Evolutionary conservation across 2,113 vertebrate genomes (phyloP), one percentile per base, ranked within the genome.

Genomic region (Gracilinanus agilis): DNA sequence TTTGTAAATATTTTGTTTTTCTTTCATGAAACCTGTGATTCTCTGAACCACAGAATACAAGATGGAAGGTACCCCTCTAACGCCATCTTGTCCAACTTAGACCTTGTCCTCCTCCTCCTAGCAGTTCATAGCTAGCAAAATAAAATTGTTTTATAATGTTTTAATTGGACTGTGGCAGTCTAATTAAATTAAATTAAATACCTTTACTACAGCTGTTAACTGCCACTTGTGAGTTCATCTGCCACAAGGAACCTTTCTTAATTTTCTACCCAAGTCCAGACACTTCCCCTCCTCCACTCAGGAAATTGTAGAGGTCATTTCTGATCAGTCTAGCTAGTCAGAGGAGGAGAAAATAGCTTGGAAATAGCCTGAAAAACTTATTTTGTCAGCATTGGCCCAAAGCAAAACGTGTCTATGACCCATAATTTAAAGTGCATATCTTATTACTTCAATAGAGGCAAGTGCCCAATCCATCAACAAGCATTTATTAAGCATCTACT

Each of bases 271-370:
- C 90, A 88, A 53, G 19, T 29, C 91, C 44, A 92, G 44, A 19
- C 44, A 54, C 89, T 93, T 93, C 93, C 67, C n/a, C 13, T 58
- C 90, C 29, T 90, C 58, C 53, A 89, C 21, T 90, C 55, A 88
- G 24, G 75, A 94, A 55, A 55, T 54, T 49, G 34, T 54, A 95
- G 34, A 11, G 12, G 4, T 3, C 54, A 24, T 91, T 96, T 91
- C 83, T 40, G 89, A 89, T 49, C 92, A 92, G 54, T 44, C 10
- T 12, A 55, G 24, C 21, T 90, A 91, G 13, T 44, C 67, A 55
- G 88, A 90, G 91, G 27, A 88, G 90, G 94, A 29, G 24, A 94
- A 96, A 92, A 61, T 10, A 93, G 8, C 44, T 25, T 90, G 89
- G 44, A 53, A 90, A 53, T 2, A 90, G 27, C 9, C 88, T 16